Evolutionary conservation across 2,888 invertebrate genomes (phyloP), one percentile per base, ranked within the genome.

Genomic region (Nudaria mundana): DNA sequence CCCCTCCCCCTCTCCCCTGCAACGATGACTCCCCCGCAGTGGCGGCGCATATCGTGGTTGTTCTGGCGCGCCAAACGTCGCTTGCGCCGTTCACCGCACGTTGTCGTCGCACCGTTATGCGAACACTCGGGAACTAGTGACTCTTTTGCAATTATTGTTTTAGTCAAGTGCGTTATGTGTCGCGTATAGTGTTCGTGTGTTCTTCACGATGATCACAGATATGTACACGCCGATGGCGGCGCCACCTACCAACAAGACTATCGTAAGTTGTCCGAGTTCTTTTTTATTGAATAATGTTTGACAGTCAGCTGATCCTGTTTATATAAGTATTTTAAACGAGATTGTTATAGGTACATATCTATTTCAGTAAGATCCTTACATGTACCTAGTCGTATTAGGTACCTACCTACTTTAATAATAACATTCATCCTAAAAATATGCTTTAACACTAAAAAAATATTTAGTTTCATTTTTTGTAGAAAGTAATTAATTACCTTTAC

Each of bases 221-320:
- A 88, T 88, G 86, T 88, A 88, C 62, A 78, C 84, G 80, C 84
- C 87, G 55, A 59, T 88, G 63, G 71, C 80, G 83, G 85, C 79
- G 82, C 76, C 78, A 29, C 75, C 78, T 30, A 48, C 71, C 40
- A 81, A 80, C 59, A 88, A 88, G 52, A 60, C 76, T 32, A 87
- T 87, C 64, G 88, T 88, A 69, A 88, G 88, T 87, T 41, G 41
- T 39, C 35, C 38, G 35, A 41, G 43, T 48, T 41, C 48, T 55
- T 47, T 37, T 30, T 41, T 2, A 39, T 47, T 44, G 14, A 39
- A 41, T 40, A 39, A 37, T 37, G 26, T 52, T 56, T 56, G 56
- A 60, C 53, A 56, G 41, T 34, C 34, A 34, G 34, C 34, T 34
- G 34, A 14, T 26, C 14, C 6, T 6, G 12, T 25, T 25, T 11